phyloP scores from a whole-genome alignment of 2,113 vertebrate genomes.

The Anoplopoma fimbria region DNA sequence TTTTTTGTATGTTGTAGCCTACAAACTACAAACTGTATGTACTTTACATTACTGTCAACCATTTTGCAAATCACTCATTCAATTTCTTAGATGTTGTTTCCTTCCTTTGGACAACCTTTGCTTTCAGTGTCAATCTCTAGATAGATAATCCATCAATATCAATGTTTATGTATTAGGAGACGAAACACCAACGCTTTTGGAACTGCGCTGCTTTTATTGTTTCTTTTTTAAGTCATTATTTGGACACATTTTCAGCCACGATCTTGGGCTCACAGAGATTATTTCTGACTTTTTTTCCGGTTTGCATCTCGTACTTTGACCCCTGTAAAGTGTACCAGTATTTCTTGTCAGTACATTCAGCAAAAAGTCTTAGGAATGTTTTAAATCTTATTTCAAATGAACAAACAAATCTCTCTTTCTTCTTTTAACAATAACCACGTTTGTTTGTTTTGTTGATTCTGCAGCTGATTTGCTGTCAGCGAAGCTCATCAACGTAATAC shows the following conservation, averaged over 20 bases:
- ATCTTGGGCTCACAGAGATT: too few relatives aligned
- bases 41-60: background rate
- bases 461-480: background rate
- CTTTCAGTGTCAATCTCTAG: background rate
- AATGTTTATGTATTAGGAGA: background rate
- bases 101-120: background rate
- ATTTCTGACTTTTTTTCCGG: background rate
- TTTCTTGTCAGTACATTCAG: background rate
- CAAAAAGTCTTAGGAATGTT: background rate
- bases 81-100: background rate
- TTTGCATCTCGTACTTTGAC: background rate
- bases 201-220: background rate
- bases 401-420: too few relatives aligned
- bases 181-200: background rate
- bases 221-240: too few relatives aligned
- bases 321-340: background rate
- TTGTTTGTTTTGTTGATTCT: background rate
- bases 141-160: background rate
- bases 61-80: too few relatives aligned
- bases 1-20: constrained; percentile 20
- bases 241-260: background rate
- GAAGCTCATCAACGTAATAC: background rate
- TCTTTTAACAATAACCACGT: background rate
- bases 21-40: background rate
- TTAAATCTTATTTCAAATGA: background rate